phyloP scores from a whole-genome alignment of 2,797 vertebrate species.

The Basileuterus tristriatus region DNA sequence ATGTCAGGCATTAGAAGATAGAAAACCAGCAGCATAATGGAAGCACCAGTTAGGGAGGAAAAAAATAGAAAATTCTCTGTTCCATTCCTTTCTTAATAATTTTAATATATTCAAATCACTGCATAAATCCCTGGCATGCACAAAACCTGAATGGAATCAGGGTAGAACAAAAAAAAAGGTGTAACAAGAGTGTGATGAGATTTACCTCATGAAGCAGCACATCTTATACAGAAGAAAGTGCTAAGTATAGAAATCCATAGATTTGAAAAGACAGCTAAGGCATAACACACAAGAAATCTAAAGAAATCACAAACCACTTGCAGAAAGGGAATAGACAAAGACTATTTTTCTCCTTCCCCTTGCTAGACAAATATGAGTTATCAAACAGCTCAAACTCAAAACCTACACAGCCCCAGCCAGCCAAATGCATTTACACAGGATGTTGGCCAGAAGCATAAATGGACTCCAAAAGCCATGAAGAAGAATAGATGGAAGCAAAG shows the following conservation, averaged over 20 bases:
- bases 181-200: not conserved
- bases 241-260: not conserved
- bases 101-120: not conserved
- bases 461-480: not conserved
- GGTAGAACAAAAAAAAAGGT: not conserved
- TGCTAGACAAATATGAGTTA: not conserved
- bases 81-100: not conserved
- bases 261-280: not conserved
- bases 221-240: not conserved
- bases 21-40: not conserved
- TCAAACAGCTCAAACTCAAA: not conserved
- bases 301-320: not conserved
- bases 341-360: not conserved
- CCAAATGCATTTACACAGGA: not conserved
- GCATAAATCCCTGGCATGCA: not conserved
- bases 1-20: not conserved
- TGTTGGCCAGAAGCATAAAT: not conserved
- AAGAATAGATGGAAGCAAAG: not conserved
- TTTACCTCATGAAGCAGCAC: not conserved
- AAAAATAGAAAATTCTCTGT: not conserved
- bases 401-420: not conserved
- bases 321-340: not conserved
- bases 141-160: not conserved
- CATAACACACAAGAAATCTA: not conserved
- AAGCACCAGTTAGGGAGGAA: not conserved